A percentile compares a stretch with the other conserved stretches of the same genome.
Evolutionary conservation across 2,797 vertebrate species (phyloP).

Genomic region (Clamator glandarius): DNA sequence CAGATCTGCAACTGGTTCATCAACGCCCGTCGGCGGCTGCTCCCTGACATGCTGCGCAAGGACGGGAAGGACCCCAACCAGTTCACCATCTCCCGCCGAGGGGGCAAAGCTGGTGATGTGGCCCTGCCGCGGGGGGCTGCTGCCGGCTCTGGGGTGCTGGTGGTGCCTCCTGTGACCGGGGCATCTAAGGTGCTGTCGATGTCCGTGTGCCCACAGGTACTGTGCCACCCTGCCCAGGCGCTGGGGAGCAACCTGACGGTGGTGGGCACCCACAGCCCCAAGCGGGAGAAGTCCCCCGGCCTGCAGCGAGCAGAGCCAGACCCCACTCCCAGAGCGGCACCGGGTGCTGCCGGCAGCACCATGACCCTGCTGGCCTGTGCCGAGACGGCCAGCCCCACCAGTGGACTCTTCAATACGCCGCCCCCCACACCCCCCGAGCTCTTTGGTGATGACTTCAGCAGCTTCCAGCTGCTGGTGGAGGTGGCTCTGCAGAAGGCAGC

Average conservation of each 20-base stretch:
- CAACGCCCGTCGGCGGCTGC: conserved; percentile 91
- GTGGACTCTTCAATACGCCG: conserved; percentile 90
- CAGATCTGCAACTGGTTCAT: conserved; percentile 99
- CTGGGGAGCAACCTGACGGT: conserved; percentile 68
- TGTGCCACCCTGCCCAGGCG: conserved; percentile 80
- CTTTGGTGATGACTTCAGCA: conserved; percentile 90
- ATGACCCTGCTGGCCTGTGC: conserved; percentile 73
- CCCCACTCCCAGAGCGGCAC: conserved; percentile 74
- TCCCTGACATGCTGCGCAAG: conserved; percentile 93
- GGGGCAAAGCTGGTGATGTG: conserved; percentile 78
- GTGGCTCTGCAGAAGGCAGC: conserved; percentile 90
- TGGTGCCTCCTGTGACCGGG: conserved; percentile 72
- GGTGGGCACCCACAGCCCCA: conserved; percentile 55
- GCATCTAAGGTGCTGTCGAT: conserved; percentile 85
- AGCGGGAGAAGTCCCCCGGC: conserved; percentile 81
- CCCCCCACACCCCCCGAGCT: conserved; percentile 91
- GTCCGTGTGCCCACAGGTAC: conserved; percentile 84
- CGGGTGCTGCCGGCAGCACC: conserved; percentile 70
- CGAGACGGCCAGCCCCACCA: conserved; percentile 79
- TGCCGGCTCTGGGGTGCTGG: conserved; percentile 69
- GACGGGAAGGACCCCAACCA: conserved; percentile 95
- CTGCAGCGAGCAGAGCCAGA: conserved; percentile 74
- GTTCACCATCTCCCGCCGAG: conserved; percentile 93
- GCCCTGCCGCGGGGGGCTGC: conserved; percentile 73
- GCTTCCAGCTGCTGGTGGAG: conserved; percentile 91